Conservation (phyloP, 1,140 invertebrate genomes). For the Scaptomyza montana region DNA sequence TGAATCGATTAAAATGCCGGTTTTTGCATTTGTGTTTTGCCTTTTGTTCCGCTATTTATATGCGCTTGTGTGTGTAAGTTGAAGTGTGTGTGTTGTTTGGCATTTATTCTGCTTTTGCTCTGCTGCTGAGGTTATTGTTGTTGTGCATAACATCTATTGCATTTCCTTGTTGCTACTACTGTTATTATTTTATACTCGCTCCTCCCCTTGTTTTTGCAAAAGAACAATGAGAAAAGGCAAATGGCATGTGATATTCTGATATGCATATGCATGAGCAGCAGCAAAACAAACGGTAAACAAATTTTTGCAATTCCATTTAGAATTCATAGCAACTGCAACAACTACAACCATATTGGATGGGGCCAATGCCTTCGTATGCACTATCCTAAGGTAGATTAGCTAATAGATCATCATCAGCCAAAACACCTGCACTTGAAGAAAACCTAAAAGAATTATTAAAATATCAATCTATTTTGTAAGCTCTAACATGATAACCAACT, state of each 20-base stretch:
- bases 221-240: neutral
- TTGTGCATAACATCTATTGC: conserved; percentile 30
- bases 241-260: conserved; percentile 27
- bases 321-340: conserved; percentile 18
- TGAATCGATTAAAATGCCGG: conserved; percentile 68
- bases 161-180: conserved; percentile 34
- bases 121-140: conserved; percentile 11
- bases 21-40: conserved; percentile 64
- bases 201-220: conserved; percentile 22
- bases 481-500: too few species aligned
- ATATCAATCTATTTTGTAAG: too few species aligned
- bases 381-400: neutral
- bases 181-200: conserved; percentile 27
- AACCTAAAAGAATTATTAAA: too few species aligned
- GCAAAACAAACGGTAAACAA: conserved; percentile 43
- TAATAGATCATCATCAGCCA: neutral
- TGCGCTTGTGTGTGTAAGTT: conserved; percentile 2
- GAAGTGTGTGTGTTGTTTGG: conserved; percentile 15
- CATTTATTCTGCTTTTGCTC: conserved; percentile 22
- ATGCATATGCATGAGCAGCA: conserved; percentile 41
- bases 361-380: conserved; percentile 19
- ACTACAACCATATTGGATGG: neutral
- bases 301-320: conserved; percentile 49
- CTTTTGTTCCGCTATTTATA: conserved; percentile 45
- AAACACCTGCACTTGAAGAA: too few species aligned